These are phyloP conservation scores for Lamellibrachia columna DNA, from an alignment of 2,888 invertebrate genomes.

Conservation along the genomic window DNA sequence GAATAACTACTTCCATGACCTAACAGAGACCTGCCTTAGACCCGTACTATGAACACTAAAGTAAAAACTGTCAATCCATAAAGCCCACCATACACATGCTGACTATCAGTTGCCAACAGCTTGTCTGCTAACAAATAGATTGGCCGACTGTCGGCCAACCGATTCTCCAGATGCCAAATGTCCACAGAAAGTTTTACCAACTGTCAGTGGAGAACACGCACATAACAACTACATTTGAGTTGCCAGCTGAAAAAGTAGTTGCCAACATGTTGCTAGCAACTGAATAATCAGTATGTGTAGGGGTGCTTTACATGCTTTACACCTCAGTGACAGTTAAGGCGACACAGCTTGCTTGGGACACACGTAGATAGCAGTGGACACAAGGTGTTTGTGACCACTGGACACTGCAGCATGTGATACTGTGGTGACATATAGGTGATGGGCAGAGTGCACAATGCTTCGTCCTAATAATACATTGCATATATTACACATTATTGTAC, in stretches of 20 bases:
- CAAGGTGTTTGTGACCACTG: background rate
- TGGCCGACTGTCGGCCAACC: no score
- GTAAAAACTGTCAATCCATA: background rate
- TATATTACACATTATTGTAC: background rate
- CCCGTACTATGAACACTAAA: background rate
- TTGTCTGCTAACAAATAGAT: no score
- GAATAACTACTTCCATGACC: background rate
- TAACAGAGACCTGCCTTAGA: background rate
- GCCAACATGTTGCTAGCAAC: no score
- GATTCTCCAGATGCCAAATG: no score
- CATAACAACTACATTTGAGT: no score
- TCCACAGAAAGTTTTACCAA: no score
- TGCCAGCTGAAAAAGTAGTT: no score
- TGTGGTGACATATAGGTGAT: background rate
- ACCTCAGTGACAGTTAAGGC: background rate
- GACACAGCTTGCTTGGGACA: background rate
- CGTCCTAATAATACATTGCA: background rate
- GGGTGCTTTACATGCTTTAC: background rate
- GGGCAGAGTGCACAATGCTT: conserved; percentile 7
- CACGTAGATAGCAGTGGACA: background rate
- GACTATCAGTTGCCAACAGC: no score
- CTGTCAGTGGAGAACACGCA: no score
- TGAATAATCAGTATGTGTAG: no score
- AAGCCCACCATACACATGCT: no score
- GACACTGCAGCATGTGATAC: background rate